Evolutionary conservation across 2,113 vertebrate genomes (phyloP), one percentile per base, ranked within the genome.

Genomic region (Rhinoderma darwinii): DNA sequence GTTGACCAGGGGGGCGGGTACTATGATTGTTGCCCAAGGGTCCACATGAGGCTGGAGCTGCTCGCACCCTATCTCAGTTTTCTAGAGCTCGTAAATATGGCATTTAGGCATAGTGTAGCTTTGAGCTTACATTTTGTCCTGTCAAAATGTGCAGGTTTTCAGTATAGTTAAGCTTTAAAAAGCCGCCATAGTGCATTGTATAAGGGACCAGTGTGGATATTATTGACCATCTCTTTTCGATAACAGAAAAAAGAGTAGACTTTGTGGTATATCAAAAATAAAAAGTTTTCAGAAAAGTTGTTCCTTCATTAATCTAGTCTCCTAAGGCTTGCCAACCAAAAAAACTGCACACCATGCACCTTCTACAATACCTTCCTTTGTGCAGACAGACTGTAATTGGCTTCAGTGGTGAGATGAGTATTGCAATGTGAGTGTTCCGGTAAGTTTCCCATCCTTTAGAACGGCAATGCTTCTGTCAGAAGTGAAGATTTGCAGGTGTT

Each of bases 401-500:
- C 74, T 44, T 44, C 74, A 50, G 22, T 30, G 41, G 43, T 50
- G 44, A 30, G 30, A 78, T 51, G 17, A 35, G 35, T 15, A 3
- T 35, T 18, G 30, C 7, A 0, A 35, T 54, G 43, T 18, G 5
- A 47, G 10, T 5, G 22, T 27, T 27, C 20, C 25, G 25, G 39
- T n/a, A 17, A 18, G 15, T 76, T 76, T 74, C 27, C 14, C 27
- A 1, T 27, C 20, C 20, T 80, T 39, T 22, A n/a, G 35, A 41
- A 41, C 35, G 0, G 25, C 5, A 35, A 56, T 5, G 32, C n/a
- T 44, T 14, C 10, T 77, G 30, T 51, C 44, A 54, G 50, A 79
- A 56, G 50, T 66, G n/a, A 35, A 81, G 78, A 59, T 80, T 75
- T 75, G 39, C 22, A 39, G 77, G 32, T 80, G 32, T 22, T 80